Conservation (phyloP, 2,797 vertebrate genomes). For the Paratrypauchen microcephalus region DNA sequence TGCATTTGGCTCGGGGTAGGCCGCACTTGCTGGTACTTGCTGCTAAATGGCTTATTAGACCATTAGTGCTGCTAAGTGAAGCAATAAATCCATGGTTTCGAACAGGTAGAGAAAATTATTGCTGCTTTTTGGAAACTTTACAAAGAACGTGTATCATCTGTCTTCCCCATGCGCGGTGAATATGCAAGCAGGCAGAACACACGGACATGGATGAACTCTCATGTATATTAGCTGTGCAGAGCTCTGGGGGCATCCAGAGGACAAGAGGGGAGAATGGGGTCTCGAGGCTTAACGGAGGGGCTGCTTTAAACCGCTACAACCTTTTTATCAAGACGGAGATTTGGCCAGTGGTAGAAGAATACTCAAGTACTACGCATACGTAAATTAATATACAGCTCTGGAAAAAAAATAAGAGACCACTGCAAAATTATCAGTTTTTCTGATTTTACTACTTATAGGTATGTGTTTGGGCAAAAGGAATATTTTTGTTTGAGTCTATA, state of each 20-base stretch:
- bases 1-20: conserved; percentile 43
- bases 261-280: conserved; percentile 66
- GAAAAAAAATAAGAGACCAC: too few relatives aligned
- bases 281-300: conserved; percentile 22
- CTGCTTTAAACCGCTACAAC: conserved; percentile 25
- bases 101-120: conserved; percentile 62
- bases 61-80: conserved; percentile 63
- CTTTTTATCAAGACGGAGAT: not conserved
- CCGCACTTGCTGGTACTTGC: conserved; percentile 38
- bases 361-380: not conserved
- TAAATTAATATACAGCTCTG: too few relatives aligned
- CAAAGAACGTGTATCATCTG: conserved; percentile 62
- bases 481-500: too few relatives aligned
- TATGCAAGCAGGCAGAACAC: conserved; percentile 51
- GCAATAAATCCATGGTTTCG: conserved; percentile 63
- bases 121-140: conserved; percentile 62
- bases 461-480: too few relatives aligned
- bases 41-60: conserved; percentile 57
- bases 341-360: not conserved
- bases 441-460: too few relatives aligned
- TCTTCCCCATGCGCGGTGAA: conserved; percentile 50
- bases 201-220: conserved; percentile 27
- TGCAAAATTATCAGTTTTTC: too few relatives aligned
- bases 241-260: conserved; percentile 53
- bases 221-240: conserved; percentile 42